Conservation (phyloP, 2,113 vertebrate genomes). For the Corythaixoides concolor region DNA sequence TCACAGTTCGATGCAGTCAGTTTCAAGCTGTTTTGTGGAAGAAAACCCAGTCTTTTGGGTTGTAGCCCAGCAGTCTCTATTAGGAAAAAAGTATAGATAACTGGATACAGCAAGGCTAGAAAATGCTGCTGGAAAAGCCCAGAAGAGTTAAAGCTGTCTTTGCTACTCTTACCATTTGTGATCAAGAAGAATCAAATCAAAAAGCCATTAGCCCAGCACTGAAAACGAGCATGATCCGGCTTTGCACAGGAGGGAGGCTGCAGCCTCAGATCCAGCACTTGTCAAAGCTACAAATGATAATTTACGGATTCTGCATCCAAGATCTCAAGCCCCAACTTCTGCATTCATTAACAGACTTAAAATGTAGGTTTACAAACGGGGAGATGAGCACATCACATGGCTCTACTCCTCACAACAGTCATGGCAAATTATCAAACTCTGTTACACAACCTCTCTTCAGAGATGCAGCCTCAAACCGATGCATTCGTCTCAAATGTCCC, state of each 20-base stretch:
- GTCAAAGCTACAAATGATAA: neutral
- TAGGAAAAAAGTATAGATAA: neutral
- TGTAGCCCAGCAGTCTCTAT: no score
- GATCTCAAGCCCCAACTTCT: neutral
- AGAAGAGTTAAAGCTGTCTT: neutral
- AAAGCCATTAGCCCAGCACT: neutral
- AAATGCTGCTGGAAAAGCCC: neutral
- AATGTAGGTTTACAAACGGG: neutral
- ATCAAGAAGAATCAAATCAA: neutral
- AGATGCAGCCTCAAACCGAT: neutral
- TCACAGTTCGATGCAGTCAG: neutral
- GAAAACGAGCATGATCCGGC: fast-evolving
- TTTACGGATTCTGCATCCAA: neutral
- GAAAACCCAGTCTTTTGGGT: neutral
- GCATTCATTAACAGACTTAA: neutral
- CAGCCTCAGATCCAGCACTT: neutral
- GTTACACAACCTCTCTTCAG: neutral
- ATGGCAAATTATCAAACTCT: neutral
- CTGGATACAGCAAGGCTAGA: neutral
- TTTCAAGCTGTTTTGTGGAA: neutral
- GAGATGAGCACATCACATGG: fast-evolving
- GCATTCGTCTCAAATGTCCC: fast-evolving
- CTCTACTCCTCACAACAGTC: neutral
- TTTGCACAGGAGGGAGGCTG: fast-evolving
- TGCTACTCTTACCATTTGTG: neutral